These are phyloP conservation scores for Platypus cylindrus DNA, from an alignment of 2,888 invertebrate species.

Conservation along the genomic window DNA sequence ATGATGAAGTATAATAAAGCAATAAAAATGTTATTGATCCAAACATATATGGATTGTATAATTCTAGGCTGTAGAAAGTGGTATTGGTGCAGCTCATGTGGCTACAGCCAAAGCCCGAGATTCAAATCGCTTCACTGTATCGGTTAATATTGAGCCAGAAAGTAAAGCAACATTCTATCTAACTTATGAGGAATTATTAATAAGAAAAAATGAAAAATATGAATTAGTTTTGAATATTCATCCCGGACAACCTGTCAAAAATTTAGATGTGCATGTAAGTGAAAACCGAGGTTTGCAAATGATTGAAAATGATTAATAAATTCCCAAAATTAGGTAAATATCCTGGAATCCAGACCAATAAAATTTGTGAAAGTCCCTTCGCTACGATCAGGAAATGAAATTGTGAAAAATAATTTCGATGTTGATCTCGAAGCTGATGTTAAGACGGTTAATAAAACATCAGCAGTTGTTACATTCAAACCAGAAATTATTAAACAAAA, in stretches of 20 bases:
- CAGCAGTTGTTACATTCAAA: conserved; percentile 38
- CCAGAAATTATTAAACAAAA: conserved; percentile 46
- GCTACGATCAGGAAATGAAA: conserved; percentile 50
- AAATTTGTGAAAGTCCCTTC: conserved; percentile 49
- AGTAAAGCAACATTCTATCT: conserved; percentile 54
- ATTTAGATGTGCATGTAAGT: conserved; percentile 42
- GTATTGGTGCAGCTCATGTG: conserved; percentile 47
- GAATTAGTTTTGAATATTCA: conserved; percentile 55
- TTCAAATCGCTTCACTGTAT: conserved; percentile 55
- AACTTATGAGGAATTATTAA: conserved; percentile 58
- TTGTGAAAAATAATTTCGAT: conserved; percentile 42
- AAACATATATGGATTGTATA: neutral
- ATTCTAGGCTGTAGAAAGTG: conserved; percentile 41
- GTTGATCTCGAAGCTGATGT: conserved; percentile 28
- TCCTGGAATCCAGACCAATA: conserved; percentile 50
- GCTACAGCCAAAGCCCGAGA: conserved; percentile 52
- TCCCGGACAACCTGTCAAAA: conserved; percentile 52
- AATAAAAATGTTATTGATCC: too few relatives aligned
- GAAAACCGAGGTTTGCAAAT: neutral
- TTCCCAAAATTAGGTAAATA: conserved; percentile 35
- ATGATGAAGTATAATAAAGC: conserved; percentile 29
- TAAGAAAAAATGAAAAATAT: conserved; percentile 50
- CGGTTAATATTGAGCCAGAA: conserved; percentile 51
- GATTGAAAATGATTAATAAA: neutral
- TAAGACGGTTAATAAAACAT: conserved; percentile 18